Conservation (phyloP, 2,113 vertebrate species). For the Excalfactoria chinensis region DNA sequence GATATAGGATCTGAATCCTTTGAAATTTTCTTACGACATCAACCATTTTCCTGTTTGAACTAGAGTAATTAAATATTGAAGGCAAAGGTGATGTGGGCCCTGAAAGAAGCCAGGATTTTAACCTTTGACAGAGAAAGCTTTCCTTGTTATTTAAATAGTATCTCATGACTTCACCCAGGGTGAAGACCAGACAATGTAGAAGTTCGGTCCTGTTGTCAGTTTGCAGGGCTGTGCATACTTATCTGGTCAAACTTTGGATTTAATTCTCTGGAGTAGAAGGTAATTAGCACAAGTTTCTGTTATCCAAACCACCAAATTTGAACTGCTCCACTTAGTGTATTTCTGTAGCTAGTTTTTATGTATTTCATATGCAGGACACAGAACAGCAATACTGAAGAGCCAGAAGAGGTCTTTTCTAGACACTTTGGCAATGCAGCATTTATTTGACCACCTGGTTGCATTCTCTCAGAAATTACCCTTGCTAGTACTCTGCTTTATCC, state of each 20-base stretch:
- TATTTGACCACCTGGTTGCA: background rate
- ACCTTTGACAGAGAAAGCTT: background rate
- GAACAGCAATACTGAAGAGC: background rate
- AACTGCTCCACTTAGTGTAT: background rate
- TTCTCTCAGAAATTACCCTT: conserved; percentile 30
- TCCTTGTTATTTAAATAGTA: background rate
- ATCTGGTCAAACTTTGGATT: background rate
- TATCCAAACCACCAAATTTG: background rate
- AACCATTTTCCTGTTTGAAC: background rate
- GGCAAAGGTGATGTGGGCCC: background rate
- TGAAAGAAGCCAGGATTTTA: background rate
- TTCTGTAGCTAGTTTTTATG: background rate
- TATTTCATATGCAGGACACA: background rate
- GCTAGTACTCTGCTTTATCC: conserved; percentile 21
- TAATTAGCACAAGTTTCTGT: background rate
- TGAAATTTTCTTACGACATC: background rate
- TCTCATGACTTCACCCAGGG: background rate
- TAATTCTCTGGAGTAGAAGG: background rate
- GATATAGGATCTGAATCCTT: background rate
- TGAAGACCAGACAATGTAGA: background rate
- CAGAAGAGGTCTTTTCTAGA: background rate
- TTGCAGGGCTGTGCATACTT: background rate
- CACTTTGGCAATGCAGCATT: background rate
- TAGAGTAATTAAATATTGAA: background rate
- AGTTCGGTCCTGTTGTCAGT: background rate